Percentiles rank a stretch among this genome's conserved stretches.
Evolutionary conservation across 2,888 invertebrate species (phyloP).

Genomic region (Penaeus monodon): DNA sequence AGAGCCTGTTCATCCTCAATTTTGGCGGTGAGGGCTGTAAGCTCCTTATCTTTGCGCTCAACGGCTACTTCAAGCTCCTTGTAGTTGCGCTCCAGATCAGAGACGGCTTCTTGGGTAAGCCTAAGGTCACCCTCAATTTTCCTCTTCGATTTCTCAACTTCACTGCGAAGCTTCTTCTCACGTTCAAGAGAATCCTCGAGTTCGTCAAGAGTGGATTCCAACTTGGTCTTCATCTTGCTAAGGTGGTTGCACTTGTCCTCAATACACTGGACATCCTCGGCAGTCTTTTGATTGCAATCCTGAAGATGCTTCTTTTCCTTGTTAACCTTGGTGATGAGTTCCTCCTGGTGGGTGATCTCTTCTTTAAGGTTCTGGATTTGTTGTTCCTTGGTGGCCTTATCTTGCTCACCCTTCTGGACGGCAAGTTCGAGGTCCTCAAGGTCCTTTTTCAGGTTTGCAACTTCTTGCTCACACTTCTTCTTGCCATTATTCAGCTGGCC

Average conservation of each 20-base stretch:
- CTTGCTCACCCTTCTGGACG: conserved; percentile 82
- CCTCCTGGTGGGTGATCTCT: conserved; percentile 75
- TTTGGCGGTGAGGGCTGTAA: too few species aligned
- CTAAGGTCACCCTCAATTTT: too few species aligned
- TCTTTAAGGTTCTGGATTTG: conserved; percentile 72
- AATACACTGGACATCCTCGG: conserved; percentile 78
- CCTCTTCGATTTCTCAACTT: too few species aligned
- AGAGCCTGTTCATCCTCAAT: too few species aligned
- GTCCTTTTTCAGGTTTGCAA: too few species aligned
- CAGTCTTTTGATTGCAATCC: conserved; percentile 66
- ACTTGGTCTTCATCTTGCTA: conserved; percentile 98
- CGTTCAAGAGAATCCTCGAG: conserved; percentile 98
- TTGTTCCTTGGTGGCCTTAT: conserved; percentile 72
- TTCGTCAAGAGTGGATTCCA: conserved; percentile 98
- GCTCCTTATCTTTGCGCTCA: too few species aligned
- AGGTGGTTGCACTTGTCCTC: conserved; percentile 99
- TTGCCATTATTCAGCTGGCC: too few species aligned
- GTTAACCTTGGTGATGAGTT: conserved; percentile 73
- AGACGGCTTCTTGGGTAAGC: too few species aligned
- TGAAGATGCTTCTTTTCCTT: conserved; percentile 72
- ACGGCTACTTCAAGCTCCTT: too few species aligned
- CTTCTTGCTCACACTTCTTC: too few species aligned
- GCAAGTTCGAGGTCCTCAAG: conserved; percentile 68
- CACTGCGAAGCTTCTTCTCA: conserved; percentile 90
- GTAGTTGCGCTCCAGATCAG: too few species aligned